A percentile compares a stretch with the other conserved stretches of the same genome.
phyloP scores from a whole-genome alignment of 2,113 vertebrate species.

The Callionymus lyra region DNA sequence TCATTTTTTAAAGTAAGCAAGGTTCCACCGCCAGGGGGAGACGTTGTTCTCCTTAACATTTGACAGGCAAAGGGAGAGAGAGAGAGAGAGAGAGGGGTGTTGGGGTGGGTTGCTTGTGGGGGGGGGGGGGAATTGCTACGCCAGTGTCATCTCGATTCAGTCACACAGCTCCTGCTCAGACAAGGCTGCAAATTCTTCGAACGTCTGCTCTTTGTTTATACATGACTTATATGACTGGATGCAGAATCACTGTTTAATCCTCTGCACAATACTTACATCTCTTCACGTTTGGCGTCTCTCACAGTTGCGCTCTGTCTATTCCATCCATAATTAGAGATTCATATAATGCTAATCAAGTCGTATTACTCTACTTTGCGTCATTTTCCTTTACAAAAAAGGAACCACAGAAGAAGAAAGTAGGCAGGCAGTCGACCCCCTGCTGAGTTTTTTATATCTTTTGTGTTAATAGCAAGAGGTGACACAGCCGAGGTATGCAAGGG shows the following conservation, averaged over 20 bases:
- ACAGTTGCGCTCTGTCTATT: constrained; percentile 34
- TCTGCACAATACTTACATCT: constrained; percentile 47
- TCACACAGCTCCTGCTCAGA: constrained; percentile 58
- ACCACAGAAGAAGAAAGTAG: not conserved
- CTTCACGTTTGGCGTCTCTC: constrained; percentile 41
- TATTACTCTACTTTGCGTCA: constrained; percentile 45
- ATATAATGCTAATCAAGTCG: constrained; percentile 39
- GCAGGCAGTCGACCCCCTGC: constrained; percentile 26
- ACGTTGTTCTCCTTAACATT: constrained; percentile 51
- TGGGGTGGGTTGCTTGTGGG: constrained; percentile 1
- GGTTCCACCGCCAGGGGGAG: constrained; percentile 55
- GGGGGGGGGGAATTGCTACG: constrained; percentile 23
- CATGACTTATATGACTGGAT: constrained; percentile 50
- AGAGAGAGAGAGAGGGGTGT: constrained; percentile 1
- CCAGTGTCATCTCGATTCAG: constrained; percentile 56
- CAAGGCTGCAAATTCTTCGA: constrained; percentile 52
- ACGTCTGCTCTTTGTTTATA: constrained; percentile 54
- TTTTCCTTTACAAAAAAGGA: not conserved
- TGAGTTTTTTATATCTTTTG: not conserved
- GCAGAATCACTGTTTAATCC: constrained; percentile 55
- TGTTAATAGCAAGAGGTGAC: constrained; percentile 28
- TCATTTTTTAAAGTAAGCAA: too few species aligned
- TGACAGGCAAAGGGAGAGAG: constrained; percentile 6
- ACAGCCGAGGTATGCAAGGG: constrained; percentile 31
- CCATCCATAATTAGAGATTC: constrained; percentile 39